phyloP scores from a whole-genome alignment of 2,113 vertebrate genomes.

The Eidolon helvum region DNA sequence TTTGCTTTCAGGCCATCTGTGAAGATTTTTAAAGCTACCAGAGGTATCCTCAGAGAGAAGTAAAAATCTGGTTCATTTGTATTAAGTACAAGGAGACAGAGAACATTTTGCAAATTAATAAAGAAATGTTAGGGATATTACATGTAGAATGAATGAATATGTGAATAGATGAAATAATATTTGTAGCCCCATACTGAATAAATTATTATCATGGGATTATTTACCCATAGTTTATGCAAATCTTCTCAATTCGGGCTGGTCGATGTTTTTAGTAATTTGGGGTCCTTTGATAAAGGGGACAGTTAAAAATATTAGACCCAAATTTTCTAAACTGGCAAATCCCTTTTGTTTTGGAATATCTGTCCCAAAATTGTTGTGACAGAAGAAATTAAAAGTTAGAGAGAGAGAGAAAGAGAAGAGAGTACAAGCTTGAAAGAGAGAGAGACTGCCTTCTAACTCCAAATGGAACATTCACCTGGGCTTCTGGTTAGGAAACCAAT shows the following conservation, averaged over 20 bases:
- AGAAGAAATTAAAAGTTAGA: background rate
- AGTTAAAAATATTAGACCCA: background rate
- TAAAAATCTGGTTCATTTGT: slow-evolving; percentile 14
- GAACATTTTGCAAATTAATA: slow-evolving; percentile 65
- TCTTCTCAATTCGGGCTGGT: background rate
- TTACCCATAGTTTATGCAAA: slow-evolving; percentile 37
- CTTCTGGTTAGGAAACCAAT: background rate
- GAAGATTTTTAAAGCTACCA: slow-evolving; percentile 49
- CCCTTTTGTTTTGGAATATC: background rate
- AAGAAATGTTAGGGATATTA: slow-evolving; percentile 44
- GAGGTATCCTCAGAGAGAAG: background rate
- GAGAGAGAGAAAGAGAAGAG: background rate
- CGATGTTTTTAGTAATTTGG: slow-evolving; percentile 11
- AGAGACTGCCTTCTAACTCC: background rate
- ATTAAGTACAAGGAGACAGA: slow-evolving; percentile 41
- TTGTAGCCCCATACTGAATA: slow-evolving; percentile 53
- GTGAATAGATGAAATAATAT: slow-evolving; percentile 47
- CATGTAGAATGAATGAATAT: slow-evolving; percentile 34
- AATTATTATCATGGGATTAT: slow-evolving; percentile 38
- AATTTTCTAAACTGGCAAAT: background rate
- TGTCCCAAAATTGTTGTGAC: background rate
- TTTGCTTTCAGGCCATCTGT: background rate
- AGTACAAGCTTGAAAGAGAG: background rate
- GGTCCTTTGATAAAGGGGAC: background rate
- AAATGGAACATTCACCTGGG: background rate